Conservation (phyloP, 2,888 invertebrate genomes). For the Pomacea canaliculata region DNA sequence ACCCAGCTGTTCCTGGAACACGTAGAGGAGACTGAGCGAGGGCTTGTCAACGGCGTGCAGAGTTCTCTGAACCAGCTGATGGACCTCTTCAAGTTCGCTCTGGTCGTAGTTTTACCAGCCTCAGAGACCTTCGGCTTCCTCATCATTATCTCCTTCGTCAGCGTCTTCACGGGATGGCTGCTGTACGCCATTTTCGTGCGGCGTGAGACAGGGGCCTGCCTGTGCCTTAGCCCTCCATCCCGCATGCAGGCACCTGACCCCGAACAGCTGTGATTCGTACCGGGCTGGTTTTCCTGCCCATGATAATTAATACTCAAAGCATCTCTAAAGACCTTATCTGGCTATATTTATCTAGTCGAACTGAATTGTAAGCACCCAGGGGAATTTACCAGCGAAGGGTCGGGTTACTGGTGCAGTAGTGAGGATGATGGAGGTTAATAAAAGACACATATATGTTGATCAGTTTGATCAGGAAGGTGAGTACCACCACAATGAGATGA, state of each 20-base stretch:
- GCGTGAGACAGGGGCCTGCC: background rate
- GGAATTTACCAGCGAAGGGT: too few species aligned
- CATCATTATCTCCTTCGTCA: conserved; percentile 69
- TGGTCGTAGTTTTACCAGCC: conserved; percentile 71
- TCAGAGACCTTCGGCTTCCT: conserved; percentile 71
- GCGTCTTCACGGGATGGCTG: conserved; percentile 56
- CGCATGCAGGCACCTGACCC: too few species aligned
- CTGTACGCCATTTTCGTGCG: conserved; percentile 50
- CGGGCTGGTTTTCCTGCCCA: background rate
- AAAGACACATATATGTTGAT: too few species aligned
- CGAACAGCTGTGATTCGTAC: background rate
- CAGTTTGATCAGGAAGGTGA: too few species aligned
- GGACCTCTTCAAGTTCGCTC: conserved; percentile 71
- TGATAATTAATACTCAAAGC: background rate
- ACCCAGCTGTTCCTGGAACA: conserved; percentile 73
- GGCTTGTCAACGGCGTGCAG: conserved; percentile 73
- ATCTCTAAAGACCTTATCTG: background rate
- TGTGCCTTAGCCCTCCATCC: too few species aligned
- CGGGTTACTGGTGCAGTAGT: too few species aligned
- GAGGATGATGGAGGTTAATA: too few species aligned
- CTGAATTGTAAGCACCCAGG: too few species aligned
- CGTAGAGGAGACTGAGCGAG: conserved; percentile 70
- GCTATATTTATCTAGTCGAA: too few species aligned
- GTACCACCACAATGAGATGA: too few species aligned
- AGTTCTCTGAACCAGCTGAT: conserved; percentile 71